Evolutionary conservation across 1,140 invertebrate species (phyloP), one percentile per base, ranked within the genome.

Genomic region (Zaprionus camerounensis): DNA sequence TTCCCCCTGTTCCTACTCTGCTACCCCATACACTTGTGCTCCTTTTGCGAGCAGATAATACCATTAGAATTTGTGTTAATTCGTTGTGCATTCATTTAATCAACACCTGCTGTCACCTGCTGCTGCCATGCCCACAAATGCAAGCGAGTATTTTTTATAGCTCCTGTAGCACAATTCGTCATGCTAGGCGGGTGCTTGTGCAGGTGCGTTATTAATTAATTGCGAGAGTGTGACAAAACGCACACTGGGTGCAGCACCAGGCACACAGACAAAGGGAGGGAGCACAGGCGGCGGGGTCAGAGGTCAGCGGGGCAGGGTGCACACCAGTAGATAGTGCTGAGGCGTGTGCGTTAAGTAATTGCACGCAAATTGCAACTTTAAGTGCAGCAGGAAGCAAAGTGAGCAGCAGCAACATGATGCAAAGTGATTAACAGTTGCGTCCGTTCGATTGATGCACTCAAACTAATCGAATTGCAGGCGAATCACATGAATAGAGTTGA

Each of bases 301-400:
- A 13, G 12, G 44, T 64, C 20, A 26, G 24, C 7, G 28, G 31
- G 66, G 38, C 28, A 26, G 6, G 17, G 12, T 55, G 62, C 58
- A 72, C 31, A 0, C 1, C 82, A 81, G 76, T 81, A 87, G 83
- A 41, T 41, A 5, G 13, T 38, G 38, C 31, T 41, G 38, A 15
- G 38, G 38, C 15, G 15, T 81, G 73, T 81, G 36, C 78, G 44
- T 78, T 88, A 88, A 88, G 84, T 90, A 88, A 88, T 90, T 70
- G 44, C 28, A 56, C 38, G 31, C 49, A 56, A 24, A 15, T 20
- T 36, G 28, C 53, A 49, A n/a, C 49, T 71, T 81, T 41, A 67
- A 69, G 44, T 58, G 55, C 72, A 59, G 36, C 36, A 38, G 13
- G 5, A 38, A 38, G 36, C 44, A 57, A 77, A 76, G 62, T 67